These are phyloP conservation scores for Equus przewalskii DNA, from an alignment of 2,113 vertebrate genomes.

Conservation along the genomic window DNA sequence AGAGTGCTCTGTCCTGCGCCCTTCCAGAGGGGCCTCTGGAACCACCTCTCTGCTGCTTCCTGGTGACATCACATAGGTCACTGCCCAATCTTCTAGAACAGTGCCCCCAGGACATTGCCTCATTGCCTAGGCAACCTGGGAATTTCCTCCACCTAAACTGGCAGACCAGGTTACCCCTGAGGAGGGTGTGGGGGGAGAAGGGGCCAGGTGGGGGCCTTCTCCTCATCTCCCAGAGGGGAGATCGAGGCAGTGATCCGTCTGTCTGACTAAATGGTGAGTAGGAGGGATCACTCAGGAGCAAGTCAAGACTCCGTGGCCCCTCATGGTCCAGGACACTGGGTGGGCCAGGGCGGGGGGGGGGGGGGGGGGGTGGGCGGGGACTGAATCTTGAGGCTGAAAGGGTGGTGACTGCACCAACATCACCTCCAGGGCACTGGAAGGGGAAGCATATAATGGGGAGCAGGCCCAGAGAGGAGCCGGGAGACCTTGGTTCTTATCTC, in stretches of 20 bases:
- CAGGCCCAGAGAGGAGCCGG: not conserved
- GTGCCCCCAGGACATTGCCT: not conserved
- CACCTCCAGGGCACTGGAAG: not conserved
- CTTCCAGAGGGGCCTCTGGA: not conserved
- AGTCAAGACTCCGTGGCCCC: not conserved
- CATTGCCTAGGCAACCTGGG: slow-evolving; percentile 55
- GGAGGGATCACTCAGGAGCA: not conserved
- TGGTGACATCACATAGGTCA: slow-evolving; percentile 76
- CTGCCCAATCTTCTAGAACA: slow-evolving; percentile 72
- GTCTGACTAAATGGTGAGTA: slow-evolving; percentile 77
- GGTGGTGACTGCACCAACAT: not conserved
- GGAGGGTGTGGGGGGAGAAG: not conserved
- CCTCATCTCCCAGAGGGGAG: slow-evolving; percentile 56
- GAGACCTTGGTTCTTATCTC: slow-evolving; percentile 25
- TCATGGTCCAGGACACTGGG: not conserved
- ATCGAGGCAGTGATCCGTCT: not conserved
- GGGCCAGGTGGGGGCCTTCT: slow-evolving; percentile 7
- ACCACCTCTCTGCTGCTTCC: slow-evolving; percentile 11
- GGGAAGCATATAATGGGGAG: not conserved
- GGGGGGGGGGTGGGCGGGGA: not conserved
- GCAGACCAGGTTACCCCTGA: slow-evolving; percentile 35
- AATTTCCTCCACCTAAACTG: slow-evolving; percentile 45
- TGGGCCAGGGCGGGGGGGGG: not conserved
- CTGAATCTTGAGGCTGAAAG: slow-evolving; percentile 25
- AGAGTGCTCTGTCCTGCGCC: not conserved